These are phyloP conservation scores for Tuberolachnus salignus DNA, from an alignment of 2,888 invertebrate species.

Conservation along the genomic window DNA sequence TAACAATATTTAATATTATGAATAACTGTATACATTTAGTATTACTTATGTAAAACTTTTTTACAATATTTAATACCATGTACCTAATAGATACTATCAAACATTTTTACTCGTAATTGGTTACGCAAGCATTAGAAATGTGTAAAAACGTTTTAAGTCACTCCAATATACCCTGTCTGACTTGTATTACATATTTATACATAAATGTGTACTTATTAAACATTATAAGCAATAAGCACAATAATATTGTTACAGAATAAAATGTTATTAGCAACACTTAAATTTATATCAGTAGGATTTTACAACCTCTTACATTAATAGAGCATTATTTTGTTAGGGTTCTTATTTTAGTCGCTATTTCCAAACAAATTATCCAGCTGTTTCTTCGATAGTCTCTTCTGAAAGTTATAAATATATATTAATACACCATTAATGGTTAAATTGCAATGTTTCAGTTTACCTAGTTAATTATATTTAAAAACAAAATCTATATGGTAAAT, in stretches of 20 bases:
- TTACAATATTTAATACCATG: background rate
- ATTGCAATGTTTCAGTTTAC: slow-evolving; percentile 14
- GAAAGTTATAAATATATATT: slow-evolving; percentile 54
- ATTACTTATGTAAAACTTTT: no score
- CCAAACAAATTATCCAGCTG: slow-evolving; percentile 57
- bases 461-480: slow-evolving; percentile 31
- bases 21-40: background rate
- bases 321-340: slow-evolving; percentile 55
- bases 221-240: slow-evolving; percentile 14
- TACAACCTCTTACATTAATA: slow-evolving; percentile 45
- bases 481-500: background rate
- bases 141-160: no score
- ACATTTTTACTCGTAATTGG: no score
- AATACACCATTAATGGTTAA: slow-evolving; percentile 45
- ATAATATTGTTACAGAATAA: background rate
- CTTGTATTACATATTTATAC: no score
- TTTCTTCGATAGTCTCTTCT: slow-evolving; percentile 58
- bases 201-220: background rate
- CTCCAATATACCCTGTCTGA: no score
- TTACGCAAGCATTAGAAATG: no score
- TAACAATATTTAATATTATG: background rate
- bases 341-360: slow-evolving; percentile 55
- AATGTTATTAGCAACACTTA: background rate
- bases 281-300: slow-evolving; percentile 21
- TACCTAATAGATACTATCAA: no score